Conservation (phyloP, 2,113 vertebrate genomes). For the Daphoenositta chrysoptera region DNA sequence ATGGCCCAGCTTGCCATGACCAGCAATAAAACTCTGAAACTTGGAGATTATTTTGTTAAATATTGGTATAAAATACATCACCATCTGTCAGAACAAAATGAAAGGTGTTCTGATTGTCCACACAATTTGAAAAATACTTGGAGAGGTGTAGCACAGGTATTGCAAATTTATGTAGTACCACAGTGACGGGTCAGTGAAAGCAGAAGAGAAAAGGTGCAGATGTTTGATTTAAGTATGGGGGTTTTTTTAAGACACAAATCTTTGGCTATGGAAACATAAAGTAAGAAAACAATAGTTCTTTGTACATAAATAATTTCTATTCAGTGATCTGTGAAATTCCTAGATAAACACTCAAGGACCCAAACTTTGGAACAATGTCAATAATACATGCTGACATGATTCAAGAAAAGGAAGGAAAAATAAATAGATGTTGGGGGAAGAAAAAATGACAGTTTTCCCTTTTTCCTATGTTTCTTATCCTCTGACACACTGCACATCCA, state of each 20-base stretch:
- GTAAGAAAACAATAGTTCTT: background rate
- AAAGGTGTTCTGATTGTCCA: background rate
- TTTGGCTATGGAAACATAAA: background rate
- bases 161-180: background rate
- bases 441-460: background rate
- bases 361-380: background rate
- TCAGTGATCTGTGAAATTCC: background rate
- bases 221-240: background rate
- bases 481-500: background rate
- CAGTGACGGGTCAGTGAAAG: background rate
- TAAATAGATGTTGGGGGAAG: background rate
- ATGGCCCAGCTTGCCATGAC: background rate
- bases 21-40: background rate
- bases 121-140: background rate
- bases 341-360: background rate
- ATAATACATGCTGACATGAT: fast-evolving
- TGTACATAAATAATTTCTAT: background rate
- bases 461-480: background rate
- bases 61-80: background rate
- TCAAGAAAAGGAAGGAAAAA: background rate
- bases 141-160: background rate
- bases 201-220: background rate
- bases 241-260: background rate
- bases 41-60: background rate
- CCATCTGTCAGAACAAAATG: background rate